These are phyloP conservation scores for Hemicrepidius hirtus DNA, from an alignment of 2,888 invertebrate genomes.

Conservation along the genomic window DNA sequence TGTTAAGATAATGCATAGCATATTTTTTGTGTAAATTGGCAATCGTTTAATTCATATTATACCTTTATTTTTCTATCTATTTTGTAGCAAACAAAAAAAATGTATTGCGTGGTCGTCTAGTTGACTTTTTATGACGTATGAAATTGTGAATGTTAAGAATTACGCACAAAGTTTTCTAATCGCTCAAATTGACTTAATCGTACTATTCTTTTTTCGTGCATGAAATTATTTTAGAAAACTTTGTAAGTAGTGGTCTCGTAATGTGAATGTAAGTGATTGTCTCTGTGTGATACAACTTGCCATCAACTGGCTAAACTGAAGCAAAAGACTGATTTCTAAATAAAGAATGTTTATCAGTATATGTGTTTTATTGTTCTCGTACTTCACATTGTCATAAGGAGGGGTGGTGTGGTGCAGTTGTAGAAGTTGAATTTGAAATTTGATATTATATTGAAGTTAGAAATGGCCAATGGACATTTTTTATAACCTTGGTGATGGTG, in stretches of 20 bases:
- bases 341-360: constrained; percentile 61
- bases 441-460: too few species aligned
- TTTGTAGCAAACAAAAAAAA: constrained; percentile 43
- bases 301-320: constrained; percentile 65
- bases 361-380: constrained; percentile 5
- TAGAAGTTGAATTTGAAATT: too few species aligned
- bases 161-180: constrained; percentile 53
- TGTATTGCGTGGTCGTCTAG: constrained; percentile 59
- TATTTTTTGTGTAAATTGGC: constrained; percentile 44
- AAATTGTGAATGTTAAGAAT: constrained; percentile 47
- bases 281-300: constrained; percentile 69
- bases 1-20: constrained; percentile 47
- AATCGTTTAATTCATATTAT: constrained; percentile 48
- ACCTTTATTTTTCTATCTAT: constrained; percentile 47
- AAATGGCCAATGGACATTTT: too few species aligned
- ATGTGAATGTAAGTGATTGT: constrained; percentile 69
- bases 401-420: too few species aligned
- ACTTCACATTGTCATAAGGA: too few species aligned
- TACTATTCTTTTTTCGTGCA: constrained; percentile 1
- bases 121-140: constrained; percentile 50
- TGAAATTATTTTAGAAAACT: constrained; percentile 39
- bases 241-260: constrained; percentile 60
- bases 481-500: too few species aligned
- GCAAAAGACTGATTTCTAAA: constrained; percentile 71
- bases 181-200: constrained; percentile 5